Evolutionary conservation across 2,888 invertebrate genomes (phyloP), one percentile per base, ranked within the genome.

Genomic region (Xanthorhoe spadicearia): DNA sequence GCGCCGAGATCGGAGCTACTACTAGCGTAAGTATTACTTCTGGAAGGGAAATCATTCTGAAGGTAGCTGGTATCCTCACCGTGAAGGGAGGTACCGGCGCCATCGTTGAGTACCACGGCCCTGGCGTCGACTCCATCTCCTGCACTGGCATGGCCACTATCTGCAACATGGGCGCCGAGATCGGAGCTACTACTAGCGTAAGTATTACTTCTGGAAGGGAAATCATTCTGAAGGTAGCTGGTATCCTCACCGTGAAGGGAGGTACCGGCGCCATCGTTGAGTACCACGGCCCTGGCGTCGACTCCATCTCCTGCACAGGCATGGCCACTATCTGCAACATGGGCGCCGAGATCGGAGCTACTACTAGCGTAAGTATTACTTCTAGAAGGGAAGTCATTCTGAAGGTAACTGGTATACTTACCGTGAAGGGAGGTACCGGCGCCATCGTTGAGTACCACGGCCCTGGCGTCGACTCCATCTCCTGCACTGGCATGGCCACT

Each of bases 251-350:
- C 0, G 99, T 99, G 19, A 99, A 99, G 93, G 99, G 99, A 55
- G 99, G 99, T 68, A 99, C 99, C 74, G 99, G 99, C 28, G 99
- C 99, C 72, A 99, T 99, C 84, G 97, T 99, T 65, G 99, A 99
- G 89, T 99, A 99, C 92, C 96, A 96, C 86, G 99, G 99, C 0
- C 97, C 98, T 18, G 99, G 99, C 48, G 98, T 99, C 0, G 98
- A 99, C 83, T 98, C 98, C 74, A 98, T 99, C 83, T 99, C 99
- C n/a, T 99, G 99, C 87, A 99, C 99, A 35, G 99, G 99, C 72
- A 99, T 99, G 99, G 99, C 98, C 5, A 99, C 99, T 54, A 99
- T 99, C 86, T 99, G 99, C 91, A 99, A 99, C 94, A 99, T 99
- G 99, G 99, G 99, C 68, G 99, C 99, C 74, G 99, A 99, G 93